Evolutionary conservation across 2,113 vertebrate genomes (phyloP), one percentile per base, ranked within the genome.

Genomic region (Lepisosteus osseus): DNA sequence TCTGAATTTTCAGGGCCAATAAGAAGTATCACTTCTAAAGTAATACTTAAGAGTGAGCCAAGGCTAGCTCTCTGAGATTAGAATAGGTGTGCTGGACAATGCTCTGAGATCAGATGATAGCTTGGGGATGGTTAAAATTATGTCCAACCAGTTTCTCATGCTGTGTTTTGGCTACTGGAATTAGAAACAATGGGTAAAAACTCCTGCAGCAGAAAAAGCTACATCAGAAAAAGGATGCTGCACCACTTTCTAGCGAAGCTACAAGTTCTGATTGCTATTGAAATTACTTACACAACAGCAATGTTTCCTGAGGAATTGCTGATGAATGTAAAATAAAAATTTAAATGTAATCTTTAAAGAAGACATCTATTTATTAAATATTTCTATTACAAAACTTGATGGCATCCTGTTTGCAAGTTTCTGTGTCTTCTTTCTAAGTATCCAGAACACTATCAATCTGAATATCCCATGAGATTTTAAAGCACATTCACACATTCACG

Each of bases 251-350:
- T 15, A 54, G 9, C 6, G 29, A 57, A 69, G 29, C 40, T 55
- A 69, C 54, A 61, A 69, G 13, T 61, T 12, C 57, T 61, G 54
- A 42, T 42, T 69, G 54, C 15, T 29, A 68, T 54, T 68, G 15
- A 44, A 61, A 72, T 69, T 69, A 57, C 63, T 72, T 75, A 45
- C 15, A 56, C 42, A 67, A 68, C 65, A 63, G 17, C 3, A 54
- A 11, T 17, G 40, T 55, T 69, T 69, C 44, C 43, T 59, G 68
- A n/a, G 62, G 59, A 69, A 69, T 61, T 47, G 57, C 74, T 70
- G 75, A 71, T 78, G 79, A 87, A 83, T 85, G 84, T 87, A 79
- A 76, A 80, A 72, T 66, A 78, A 63, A 63, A 71, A 61, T 14
- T 9, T 75, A 54, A 59, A 71, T 78, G 76, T 75, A 43, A 68